These are phyloP conservation scores for Dicerorhinus sumatrensis DNA, from an alignment of 2,113 vertebrate genomes.

Conservation along the genomic window DNA sequence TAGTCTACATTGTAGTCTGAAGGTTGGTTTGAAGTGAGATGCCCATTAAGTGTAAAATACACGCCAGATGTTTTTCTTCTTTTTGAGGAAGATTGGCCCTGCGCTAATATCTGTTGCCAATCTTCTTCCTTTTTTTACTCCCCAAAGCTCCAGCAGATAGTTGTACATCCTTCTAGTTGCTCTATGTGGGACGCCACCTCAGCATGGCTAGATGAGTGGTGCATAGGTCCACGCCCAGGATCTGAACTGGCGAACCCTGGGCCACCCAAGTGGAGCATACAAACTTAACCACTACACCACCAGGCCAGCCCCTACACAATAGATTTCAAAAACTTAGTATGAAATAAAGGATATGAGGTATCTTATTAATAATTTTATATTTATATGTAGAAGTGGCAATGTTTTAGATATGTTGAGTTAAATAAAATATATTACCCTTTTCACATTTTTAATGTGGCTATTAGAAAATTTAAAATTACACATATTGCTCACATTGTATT, in stretches of 20 bases:
- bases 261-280: too few relatives aligned
- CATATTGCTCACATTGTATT: neutral
- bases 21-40: neutral
- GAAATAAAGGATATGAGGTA: neutral
- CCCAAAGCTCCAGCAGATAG: too few relatives aligned
- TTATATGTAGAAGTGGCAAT: neutral
- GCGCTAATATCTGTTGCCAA: too few relatives aligned
- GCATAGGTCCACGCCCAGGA: too few relatives aligned
- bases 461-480: neutral
- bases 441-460: neutral
- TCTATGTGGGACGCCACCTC: too few relatives aligned
- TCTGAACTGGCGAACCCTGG: too few relatives aligned
- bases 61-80: neutral
- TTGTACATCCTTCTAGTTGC: too few relatives aligned
- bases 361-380: slow-evolving; percentile 14
- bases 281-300: too few relatives aligned
- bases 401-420: neutral
- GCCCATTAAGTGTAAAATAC: neutral
- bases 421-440: neutral
- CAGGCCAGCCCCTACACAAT: too few relatives aligned
- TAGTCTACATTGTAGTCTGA: neutral
- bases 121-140: too few relatives aligned
- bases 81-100: too few relatives aligned
- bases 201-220: too few relatives aligned
- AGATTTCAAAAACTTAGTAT: neutral